Conservation (phyloP, 2,888 invertebrate genomes). For the Mechanitis messenoides region DNA sequence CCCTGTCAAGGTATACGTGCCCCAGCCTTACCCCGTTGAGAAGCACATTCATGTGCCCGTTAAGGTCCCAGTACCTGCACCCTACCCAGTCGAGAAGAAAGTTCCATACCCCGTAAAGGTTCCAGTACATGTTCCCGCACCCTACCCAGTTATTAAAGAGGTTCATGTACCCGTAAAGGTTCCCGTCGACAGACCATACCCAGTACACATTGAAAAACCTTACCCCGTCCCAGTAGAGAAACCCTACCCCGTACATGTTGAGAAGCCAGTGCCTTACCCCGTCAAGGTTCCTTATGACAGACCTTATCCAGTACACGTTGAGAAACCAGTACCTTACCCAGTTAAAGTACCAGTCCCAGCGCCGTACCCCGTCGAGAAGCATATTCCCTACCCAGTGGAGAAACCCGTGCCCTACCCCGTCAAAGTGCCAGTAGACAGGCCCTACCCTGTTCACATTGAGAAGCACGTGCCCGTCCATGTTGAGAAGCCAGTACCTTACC, state of each 20-base stretch:
- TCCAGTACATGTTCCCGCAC: constrained; percentile 78
- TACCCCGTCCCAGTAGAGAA: constrained; percentile 82
- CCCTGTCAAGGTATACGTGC: constrained; percentile 74
- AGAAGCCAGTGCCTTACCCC: constrained; percentile 72
- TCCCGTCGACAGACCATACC: constrained; percentile 69
- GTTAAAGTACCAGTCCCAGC: constrained; percentile 82
- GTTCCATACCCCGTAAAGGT: constrained; percentile 82
- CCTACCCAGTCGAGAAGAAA: constrained; percentile 81
- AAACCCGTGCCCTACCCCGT: constrained; percentile 72
- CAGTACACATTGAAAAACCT: constrained; percentile 74
- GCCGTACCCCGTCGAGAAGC: constrained; percentile 82
- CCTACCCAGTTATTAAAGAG: constrained; percentile 76
- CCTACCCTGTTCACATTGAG: constrained; percentile 81
- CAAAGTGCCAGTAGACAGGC: constrained; percentile 77
- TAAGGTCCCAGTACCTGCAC: constrained; percentile 81
- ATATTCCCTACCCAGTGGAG: constrained; percentile 79
- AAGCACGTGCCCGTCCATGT: constrained; percentile 81
- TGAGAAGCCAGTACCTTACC: constrained; percentile 80
- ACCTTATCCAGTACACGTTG: constrained; percentile 75
- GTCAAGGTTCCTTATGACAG: constrained; percentile 82
- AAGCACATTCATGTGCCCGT: constrained; percentile 81
- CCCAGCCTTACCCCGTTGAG: constrained; percentile 77
- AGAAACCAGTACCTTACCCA: constrained; percentile 79
- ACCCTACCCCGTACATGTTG: constrained; percentile 79
- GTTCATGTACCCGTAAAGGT: constrained; percentile 79